phyloP scores from a whole-genome alignment of 2,888 invertebrate species.

The Arrhopalites spinosus region DNA sequence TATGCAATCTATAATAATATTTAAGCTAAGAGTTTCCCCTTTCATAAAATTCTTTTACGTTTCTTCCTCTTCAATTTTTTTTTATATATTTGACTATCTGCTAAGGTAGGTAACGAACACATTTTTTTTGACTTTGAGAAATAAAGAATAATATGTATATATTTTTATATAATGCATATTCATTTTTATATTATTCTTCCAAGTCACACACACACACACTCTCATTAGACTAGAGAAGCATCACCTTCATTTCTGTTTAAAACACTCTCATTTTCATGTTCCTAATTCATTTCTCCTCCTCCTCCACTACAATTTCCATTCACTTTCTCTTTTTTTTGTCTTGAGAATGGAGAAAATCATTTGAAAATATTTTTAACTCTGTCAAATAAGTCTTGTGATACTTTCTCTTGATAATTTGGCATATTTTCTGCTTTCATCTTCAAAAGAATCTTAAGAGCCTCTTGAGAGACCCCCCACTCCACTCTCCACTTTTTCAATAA shows the following conservation, averaged over 20 bases:
- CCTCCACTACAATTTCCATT: neutral
- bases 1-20: slow-evolving; percentile 34
- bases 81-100: no score
- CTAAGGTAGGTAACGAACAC: neutral
- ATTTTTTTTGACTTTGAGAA: neutral
- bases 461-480: no score
- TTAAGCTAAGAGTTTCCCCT: slow-evolving; percentile 4
- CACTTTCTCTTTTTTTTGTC: neutral
- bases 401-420: neutral
- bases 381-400: neutral
- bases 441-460: no score
- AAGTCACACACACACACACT: neutral
- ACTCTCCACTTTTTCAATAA: no score
- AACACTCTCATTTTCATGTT: neutral
- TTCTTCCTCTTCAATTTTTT: neutral
- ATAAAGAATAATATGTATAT: neutral
- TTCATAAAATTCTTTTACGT: neutral
- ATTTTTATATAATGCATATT: neutral
- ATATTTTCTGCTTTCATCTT: no score
- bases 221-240: slow-evolving; percentile 2
- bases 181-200: neutral
- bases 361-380: no score
- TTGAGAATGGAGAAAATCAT: neutral
- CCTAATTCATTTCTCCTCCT: neutral
- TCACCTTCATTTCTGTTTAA: slow-evolving; percentile 17